Evolutionary conservation across 2,888 invertebrate genomes (phyloP), one percentile per base, ranked within the genome.

Genomic region (Dryococelus australis): DNA sequence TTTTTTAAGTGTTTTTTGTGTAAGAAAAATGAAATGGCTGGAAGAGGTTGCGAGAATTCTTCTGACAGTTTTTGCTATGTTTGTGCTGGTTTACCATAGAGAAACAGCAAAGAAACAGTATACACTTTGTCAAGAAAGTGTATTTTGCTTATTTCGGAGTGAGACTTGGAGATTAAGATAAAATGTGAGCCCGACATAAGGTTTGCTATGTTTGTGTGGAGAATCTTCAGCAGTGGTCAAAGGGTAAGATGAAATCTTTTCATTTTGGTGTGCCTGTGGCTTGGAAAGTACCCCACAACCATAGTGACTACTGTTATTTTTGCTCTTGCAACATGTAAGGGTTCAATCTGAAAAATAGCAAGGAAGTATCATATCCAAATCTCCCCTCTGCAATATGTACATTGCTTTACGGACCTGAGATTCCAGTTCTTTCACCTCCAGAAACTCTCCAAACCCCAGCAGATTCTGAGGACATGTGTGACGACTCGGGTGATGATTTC

Each of bases 101-200:
- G 24, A 79, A 90, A 81, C 51, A 2, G n/a, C 43, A 86, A 81
- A 86, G 43, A 47, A 86, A 51, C 86, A 43, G 51, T 27, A 86
- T 27, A 83, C 51, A 86, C 43, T 89, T 89, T 87, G 88, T 90
- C 86, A 90, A 89, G 86, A 86, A 89, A 89, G 89, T 87, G 28
- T 90, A 90, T 87, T 78, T 85, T 86, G 87, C 85, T 47, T 90
- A 89, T 88, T 90, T 90, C 88, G 87, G 87, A 81, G 85, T 90
- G 53, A 88, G 89, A 88, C 86, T 90, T 47, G 87, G 88, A 85
- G 88, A 90, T 86, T 88, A 89, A 87, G 88, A 90, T 84, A 90
- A 90, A 88, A 43, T 86, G 80, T 89, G 89, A 89, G 89, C 88
- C 85, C 89, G 90, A 51, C 89, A 90, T 87, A 90, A 88, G 16